Conservation (phyloP, 2,113 vertebrate species). For the Conger conger region DNA sequence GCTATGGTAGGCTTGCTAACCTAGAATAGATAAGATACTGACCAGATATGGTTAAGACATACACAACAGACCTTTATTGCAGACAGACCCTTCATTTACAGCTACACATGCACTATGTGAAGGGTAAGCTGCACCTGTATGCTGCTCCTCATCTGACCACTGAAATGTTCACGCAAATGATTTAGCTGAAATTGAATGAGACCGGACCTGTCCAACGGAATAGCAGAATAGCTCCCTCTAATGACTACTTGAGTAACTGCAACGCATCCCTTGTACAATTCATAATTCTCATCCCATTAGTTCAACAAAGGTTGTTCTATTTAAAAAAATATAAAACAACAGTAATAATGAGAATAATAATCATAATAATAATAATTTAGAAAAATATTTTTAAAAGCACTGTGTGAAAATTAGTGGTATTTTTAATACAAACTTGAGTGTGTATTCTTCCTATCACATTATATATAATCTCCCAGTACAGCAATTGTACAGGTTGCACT, state of each 20-base stretch:
- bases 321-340: neutral
- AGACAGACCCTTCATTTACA: no score
- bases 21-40: no score
- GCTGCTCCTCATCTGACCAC: no score
- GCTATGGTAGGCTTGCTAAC: no score
- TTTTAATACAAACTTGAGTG: neutral
- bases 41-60: no score
- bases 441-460: neutral
- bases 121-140: no score
- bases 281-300: neutral
- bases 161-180: neutral
- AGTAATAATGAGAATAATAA: no score
- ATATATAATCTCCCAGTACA: neutral
- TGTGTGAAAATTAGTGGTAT: neutral
- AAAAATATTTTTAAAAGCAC: no score
- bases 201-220: neutral
- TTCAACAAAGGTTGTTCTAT: neutral
- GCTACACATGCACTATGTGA: no score
- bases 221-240: neutral
- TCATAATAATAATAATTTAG: no score
- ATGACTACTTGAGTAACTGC: neutral
- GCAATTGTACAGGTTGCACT: neutral
- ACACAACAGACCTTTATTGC: no score
- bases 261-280: neutral
- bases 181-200: neutral